Conservation (phyloP, 2,113 vertebrate species). For the Cephalopholis sonnerati region DNA sequence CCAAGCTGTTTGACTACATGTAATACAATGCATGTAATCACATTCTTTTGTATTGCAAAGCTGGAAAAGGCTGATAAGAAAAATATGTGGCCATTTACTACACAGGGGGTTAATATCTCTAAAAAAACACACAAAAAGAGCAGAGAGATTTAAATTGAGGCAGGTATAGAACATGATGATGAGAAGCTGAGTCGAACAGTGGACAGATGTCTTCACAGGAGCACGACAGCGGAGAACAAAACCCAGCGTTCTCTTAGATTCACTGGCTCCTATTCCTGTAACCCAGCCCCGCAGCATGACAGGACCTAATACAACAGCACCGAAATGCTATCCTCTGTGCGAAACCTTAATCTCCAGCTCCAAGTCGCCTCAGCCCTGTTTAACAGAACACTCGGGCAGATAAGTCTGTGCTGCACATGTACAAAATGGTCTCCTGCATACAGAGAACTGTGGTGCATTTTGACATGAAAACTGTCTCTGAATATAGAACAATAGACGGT, state of each 20-base stretch:
- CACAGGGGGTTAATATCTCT: neutral
- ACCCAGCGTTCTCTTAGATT: slow-evolving; percentile 50
- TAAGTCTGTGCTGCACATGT: slow-evolving; percentile 8
- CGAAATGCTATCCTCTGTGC: slow-evolving; percentile 71
- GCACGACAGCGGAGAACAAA: slow-evolving; percentile 58
- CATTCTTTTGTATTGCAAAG: neutral
- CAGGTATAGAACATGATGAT: slow-evolving; percentile 9
- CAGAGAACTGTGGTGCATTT: slow-evolving; percentile 4
- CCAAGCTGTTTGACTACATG: neutral
- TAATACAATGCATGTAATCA: neutral
- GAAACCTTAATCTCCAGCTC: slow-evolving; percentile 72
- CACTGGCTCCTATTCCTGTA: slow-evolving; percentile 75
- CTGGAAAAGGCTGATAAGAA: neutral
- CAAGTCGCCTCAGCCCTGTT: slow-evolving; percentile 43
- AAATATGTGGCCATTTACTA: neutral
- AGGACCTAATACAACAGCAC: slow-evolving; percentile 60
- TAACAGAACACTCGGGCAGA: slow-evolving; percentile 44
- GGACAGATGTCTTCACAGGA: slow-evolving; percentile 57
- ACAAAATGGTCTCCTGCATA: slow-evolving; percentile 23
- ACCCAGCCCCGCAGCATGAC: slow-evolving; percentile 71
- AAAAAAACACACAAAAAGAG: neutral
- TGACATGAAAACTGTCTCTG: neutral
- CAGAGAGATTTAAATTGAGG: slow-evolving; percentile 5
- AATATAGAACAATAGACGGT: neutral
- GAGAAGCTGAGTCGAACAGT: slow-evolving; percentile 20